These are phyloP conservation scores for Drosophila rufa DNA, from an alignment of 1,140 invertebrate species.

Conservation along the genomic window DNA sequence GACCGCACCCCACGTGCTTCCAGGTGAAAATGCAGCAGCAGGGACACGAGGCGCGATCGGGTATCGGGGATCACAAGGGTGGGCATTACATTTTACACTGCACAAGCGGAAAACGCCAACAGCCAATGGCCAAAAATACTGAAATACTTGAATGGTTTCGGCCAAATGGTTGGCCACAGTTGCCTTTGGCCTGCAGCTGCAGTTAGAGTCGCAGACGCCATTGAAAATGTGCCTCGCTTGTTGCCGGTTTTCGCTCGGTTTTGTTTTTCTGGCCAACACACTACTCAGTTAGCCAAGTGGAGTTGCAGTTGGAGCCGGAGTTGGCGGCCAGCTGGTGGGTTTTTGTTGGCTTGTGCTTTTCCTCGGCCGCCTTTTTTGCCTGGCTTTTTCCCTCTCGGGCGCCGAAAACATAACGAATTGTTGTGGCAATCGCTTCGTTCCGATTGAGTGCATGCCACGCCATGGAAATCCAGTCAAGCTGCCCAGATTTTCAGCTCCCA, in stretches of 20 bases:
- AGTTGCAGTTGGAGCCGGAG: slow-evolving; percentile 27
- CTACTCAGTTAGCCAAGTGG: slow-evolving; percentile 71
- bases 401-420: slow-evolving; percentile 83
- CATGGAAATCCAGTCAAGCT: slow-evolving; percentile 55
- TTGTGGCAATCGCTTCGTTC: slow-evolving; percentile 83
- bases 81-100: slow-evolving; percentile 64
- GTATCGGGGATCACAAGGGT: slow-evolving; percentile 30
- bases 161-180: slow-evolving; percentile 70
- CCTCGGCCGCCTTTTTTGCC: slow-evolving; percentile 15
- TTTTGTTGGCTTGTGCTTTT: slow-evolving; percentile 51
- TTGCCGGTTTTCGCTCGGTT: slow-evolving; percentile 36
- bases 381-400: slow-evolving; percentile 52
- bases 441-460: slow-evolving; percentile 80
- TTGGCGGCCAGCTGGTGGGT: slow-evolving; percentile 55
- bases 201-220: slow-evolving; percentile 66
- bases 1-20: slow-evolving; percentile 79
- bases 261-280: slow-evolving; percentile 32
- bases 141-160: slow-evolving; percentile 61
- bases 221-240: slow-evolving; percentile 70
- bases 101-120: slow-evolving; percentile 43
- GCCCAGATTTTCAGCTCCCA: slow-evolving; percentile 33
- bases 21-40: slow-evolving; percentile 31
- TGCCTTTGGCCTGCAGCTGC: slow-evolving; percentile 76
- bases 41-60: slow-evolving; percentile 2
- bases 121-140: slow-evolving; percentile 58